Conservation (phyloP, 2,888 invertebrate genomes). For the Parelbella ahira region DNA sequence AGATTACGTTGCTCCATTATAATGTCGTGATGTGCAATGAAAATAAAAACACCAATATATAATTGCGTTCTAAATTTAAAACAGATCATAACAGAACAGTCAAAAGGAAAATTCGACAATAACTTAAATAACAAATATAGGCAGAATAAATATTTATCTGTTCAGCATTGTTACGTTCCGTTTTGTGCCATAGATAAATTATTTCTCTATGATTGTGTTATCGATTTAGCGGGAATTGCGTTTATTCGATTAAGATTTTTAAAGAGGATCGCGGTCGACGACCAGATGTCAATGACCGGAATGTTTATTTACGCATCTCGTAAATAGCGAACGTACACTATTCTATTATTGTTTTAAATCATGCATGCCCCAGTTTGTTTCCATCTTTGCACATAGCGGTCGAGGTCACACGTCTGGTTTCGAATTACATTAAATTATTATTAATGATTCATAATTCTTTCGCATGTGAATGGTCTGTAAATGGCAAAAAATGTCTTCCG, state of each 20-base stretch:
- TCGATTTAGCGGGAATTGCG: constrained; percentile 6
- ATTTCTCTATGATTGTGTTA: constrained; percentile 5
- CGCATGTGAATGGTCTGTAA: too few species aligned
- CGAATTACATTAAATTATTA: too few species aligned
- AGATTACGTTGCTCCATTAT: too few species aligned
- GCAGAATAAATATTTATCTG: too few species aligned
- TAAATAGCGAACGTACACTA: constrained; percentile 9
- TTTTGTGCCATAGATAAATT: background rate
- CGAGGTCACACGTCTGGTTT: background rate
- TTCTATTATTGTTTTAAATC: constrained; percentile 11
- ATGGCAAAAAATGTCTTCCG: too few species aligned
- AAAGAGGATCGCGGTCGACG: constrained; percentile 28
- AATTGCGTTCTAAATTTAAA: too few species aligned
- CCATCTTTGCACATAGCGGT: background rate
- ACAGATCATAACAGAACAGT: too few species aligned
- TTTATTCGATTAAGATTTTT: constrained; percentile 8
- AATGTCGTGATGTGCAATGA: too few species aligned
- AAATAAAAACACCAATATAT: too few species aligned
- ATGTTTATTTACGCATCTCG: constrained; percentile 25
- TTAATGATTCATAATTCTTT: too few species aligned
- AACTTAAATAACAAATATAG: too few species aligned
- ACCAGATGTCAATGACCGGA: constrained; percentile 30
- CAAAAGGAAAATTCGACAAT: too few species aligned
- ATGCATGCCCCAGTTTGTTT: constrained; percentile 15
- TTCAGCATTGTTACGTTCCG: background rate